Percentiles rank a stretch among this genome's conserved stretches.
Conservation (phyloP, 2,888 invertebrate species). For the Nemotelus nigrinus region DNA sequence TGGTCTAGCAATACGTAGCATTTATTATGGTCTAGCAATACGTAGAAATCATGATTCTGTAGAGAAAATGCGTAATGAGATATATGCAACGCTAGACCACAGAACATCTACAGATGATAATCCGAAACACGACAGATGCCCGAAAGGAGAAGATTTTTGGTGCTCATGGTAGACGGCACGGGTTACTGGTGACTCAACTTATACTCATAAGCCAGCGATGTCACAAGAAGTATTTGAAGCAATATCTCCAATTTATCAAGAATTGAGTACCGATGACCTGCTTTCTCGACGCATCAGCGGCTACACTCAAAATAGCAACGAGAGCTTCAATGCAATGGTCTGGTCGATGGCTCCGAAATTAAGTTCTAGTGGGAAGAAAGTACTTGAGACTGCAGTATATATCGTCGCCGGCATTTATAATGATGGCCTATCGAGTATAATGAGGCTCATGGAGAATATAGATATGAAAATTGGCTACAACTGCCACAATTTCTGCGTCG, state of each 20-base stretch:
- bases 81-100: no score
- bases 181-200: no score
- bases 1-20: no score
- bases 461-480: neutral
- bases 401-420: neutral
- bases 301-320: neutral
- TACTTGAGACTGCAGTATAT: conserved; percentile 14
- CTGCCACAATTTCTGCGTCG: neutral
- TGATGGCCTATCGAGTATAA: conserved; percentile 19
- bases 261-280: conserved; percentile 17
- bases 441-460: neutral
- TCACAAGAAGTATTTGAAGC: no score
- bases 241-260: conserved; percentile 15
- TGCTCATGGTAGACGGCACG: conserved; percentile 4
- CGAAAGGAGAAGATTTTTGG: conserved; percentile 28
- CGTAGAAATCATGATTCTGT: no score
- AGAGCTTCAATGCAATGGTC: conserved; percentile 5
- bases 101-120: conserved; percentile 42
- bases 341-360: conserved; percentile 10
- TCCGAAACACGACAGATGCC: conserved; percentile 50
- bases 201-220: no score
- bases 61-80: no score
- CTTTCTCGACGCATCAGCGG: no score
- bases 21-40: no score
- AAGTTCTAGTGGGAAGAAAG: conserved; percentile 16